Conservation (phyloP, 2,888 invertebrate species). For the Nezara viridula region DNA sequence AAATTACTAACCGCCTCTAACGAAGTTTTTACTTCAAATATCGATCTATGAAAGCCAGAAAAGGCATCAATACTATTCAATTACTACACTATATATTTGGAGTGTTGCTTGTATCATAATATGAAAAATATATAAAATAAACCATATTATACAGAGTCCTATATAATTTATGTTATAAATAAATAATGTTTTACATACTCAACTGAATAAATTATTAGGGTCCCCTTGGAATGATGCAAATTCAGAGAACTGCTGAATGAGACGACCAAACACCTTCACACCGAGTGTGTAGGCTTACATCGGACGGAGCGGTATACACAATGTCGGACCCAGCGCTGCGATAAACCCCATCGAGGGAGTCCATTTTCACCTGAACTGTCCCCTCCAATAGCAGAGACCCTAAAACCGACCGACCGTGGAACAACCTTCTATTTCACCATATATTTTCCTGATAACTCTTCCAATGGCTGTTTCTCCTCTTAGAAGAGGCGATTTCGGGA, state of each 20-base stretch:
- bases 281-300: neutral
- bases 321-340: neutral
- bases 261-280: neutral
- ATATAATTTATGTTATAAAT: no score
- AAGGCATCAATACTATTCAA: no score
- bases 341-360: neutral
- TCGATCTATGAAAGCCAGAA: no score
- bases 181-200: neutral
- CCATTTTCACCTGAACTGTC: conserved; percentile 17
- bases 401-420: conserved; percentile 13
- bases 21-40: no score
- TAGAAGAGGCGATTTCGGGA: neutral
- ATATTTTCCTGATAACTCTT: neutral
- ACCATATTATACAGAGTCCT: no score
- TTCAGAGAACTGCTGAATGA: neutral
- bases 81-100: no score
- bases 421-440: neutral
- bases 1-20: no score
- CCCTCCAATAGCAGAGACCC: neutral
- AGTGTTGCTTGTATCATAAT: no score
- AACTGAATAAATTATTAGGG: neutral
- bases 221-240: neutral
- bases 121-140: no score
- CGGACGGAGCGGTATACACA: neutral
- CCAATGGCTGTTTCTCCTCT: neutral